Percentiles rank a stretch among this genome's conserved stretches.
Evolutionary conservation across 2,888 invertebrate species (phyloP).

Genomic region (Dicycla oo): DNA sequence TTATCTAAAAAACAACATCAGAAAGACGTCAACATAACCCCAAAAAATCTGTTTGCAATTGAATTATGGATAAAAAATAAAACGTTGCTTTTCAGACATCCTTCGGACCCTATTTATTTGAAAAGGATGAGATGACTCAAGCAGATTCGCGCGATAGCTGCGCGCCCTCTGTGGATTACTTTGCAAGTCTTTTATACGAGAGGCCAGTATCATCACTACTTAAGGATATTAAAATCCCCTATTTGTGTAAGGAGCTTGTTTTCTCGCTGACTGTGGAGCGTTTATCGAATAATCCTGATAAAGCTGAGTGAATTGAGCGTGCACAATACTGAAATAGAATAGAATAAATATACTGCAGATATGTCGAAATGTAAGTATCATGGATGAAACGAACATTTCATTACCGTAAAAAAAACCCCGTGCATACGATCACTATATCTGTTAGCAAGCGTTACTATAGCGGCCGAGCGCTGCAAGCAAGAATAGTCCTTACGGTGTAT

Average conservation of each 20-base stretch:
- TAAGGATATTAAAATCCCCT: conserved; percentile 90
- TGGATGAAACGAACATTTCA: too few relatives aligned
- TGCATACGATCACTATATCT: too few relatives aligned
- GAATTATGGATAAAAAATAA: conserved; percentile 76
- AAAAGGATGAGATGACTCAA: conserved; percentile 89
- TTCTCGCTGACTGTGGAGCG: conserved; percentile 81
- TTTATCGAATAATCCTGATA: conserved; percentile 84
- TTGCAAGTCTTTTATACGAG: conserved; percentile 89
- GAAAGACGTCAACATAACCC: conserved; percentile 49
- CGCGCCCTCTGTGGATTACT: conserved; percentile 88
- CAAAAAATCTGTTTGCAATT: conserved; percentile 59
- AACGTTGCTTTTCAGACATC: conserved; percentile 75
- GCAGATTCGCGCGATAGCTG: conserved; percentile 88
- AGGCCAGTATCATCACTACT: conserved; percentile 89
- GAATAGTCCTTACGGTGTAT: too few relatives aligned
- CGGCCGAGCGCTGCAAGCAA: too few relatives aligned
- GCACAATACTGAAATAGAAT: conserved; percentile 55
- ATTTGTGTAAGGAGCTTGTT: conserved; percentile 89
- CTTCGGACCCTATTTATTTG: conserved; percentile 87
- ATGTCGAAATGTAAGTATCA: not conserved
- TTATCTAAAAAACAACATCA: conserved; percentile 33
- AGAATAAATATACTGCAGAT: conserved; percentile 38
- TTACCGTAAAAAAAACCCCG: too few relatives aligned
- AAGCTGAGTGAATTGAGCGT: conserved; percentile 73
- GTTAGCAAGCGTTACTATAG: too few relatives aligned